phyloP scores from a whole-genome alignment of 2,888 invertebrate species.

The Macrosoma leucophasiata region DNA sequence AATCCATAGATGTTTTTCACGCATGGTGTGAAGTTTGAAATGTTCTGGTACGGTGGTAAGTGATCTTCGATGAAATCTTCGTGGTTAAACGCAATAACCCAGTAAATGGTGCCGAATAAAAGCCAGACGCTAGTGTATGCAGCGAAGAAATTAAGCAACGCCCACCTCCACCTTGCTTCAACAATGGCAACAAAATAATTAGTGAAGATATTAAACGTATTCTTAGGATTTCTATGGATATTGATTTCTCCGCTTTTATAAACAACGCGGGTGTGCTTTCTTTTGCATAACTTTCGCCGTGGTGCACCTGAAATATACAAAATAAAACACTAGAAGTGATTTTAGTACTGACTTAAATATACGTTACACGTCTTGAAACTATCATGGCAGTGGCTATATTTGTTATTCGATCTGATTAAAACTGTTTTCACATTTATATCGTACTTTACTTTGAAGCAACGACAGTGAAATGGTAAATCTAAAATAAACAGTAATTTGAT shows the following conservation, averaged over 20 bases:
- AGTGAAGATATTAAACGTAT: conserved; percentile 78
- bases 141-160: conserved; percentile 87
- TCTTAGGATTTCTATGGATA: conserved; percentile 78
- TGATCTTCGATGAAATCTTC: conserved; percentile 87
- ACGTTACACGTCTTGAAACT: too few species aligned
- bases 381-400: too few species aligned
- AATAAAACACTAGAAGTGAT: too few species aligned
- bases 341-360: too few species aligned
- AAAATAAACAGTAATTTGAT: too few species aligned
- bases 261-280: conserved; percentile 75
- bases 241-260: conserved; percentile 93
- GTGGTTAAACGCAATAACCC: conserved; percentile 91
- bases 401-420: too few species aligned
- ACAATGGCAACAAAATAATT: conserved; percentile 89
- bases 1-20: conserved; percentile 90
- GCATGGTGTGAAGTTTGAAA: conserved; percentile 86
- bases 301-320: conserved; percentile 15
- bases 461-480: too few species aligned
- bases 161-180: conserved; percentile 95
- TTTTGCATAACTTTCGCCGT: conserved; percentile 16
- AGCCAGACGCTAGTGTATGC: conserved; percentile 93
- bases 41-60: conserved; percentile 70
- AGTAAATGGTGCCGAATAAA: conserved; percentile 92
- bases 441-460: too few species aligned
- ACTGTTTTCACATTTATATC: too few species aligned